phyloP scores from a whole-genome alignment of 2,888 invertebrate genomes.

The Idaea dimidiata region DNA sequence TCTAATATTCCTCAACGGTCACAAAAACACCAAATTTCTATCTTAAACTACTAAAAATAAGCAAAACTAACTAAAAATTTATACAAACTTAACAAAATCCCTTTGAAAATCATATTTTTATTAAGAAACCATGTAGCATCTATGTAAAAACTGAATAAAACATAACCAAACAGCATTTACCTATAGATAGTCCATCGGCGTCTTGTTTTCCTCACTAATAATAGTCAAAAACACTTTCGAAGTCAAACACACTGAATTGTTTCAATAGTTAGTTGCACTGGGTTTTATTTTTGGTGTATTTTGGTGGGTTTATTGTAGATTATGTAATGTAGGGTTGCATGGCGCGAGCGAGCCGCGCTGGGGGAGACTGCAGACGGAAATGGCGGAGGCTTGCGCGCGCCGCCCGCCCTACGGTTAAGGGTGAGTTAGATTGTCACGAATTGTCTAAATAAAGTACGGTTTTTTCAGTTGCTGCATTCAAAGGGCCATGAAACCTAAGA shows the following conservation, averaged over 20 bases:
- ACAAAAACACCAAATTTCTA: neutral
- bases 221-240: slow-evolving; percentile 4
- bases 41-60: neutral
- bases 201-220: neutral
- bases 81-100: neutral
- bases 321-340: slow-evolving; percentile 65
- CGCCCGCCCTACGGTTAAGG: slow-evolving; percentile 63
- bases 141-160: neutral
- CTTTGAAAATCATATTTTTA: neutral
- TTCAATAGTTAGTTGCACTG: neutral
- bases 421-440: slow-evolving; percentile 27
- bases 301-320: slow-evolving; percentile 29
- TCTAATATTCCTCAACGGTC: neutral
- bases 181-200: neutral
- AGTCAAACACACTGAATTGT: slow-evolving; percentile 6
- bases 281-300: slow-evolving; percentile 20
- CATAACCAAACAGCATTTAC: neutral
- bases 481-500: too few species aligned
- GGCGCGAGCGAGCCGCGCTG: slow-evolving; percentile 66
- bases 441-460: neutral
- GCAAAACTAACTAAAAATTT: neutral
- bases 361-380: slow-evolving; percentile 71
- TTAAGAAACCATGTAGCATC: neutral
- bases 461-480: too few species aligned
- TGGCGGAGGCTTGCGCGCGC: slow-evolving; percentile 74